A percentile compares a stretch with the other conserved stretches of the same genome.
Evolutionary conservation across 2,888 invertebrate species (phyloP).

Genomic region (Mylabris sibirica): DNA sequence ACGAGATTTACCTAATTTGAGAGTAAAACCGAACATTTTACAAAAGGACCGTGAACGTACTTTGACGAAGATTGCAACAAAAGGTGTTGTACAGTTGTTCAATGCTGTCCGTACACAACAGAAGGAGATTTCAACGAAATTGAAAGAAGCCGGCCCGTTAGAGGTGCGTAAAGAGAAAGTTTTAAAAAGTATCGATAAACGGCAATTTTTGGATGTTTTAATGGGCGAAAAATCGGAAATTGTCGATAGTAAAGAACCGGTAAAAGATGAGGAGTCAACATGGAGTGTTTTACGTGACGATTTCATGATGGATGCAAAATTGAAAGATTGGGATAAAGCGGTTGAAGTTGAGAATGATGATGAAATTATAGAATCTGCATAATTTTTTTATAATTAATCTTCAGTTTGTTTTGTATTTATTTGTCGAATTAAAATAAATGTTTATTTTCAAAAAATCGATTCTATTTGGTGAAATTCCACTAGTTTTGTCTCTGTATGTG

Average conservation of each 20-base stretch:
- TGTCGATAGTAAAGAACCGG: constrained; percentile 49
- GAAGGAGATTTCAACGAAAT: constrained; percentile 74
- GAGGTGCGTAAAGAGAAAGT: constrained; percentile 80
- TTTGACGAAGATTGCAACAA: constrained; percentile 85
- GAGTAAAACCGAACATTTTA: constrained; percentile 77
- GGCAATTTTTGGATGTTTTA: constrained; percentile 78
- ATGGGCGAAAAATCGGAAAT: constrained; percentile 72
- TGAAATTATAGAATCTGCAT: constrained; percentile 3
- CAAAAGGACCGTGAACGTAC: constrained; percentile 81
- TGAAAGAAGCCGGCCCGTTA: constrained; percentile 75
- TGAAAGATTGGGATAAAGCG: constrained; percentile 92
- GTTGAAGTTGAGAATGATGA: constrained; percentile 59
- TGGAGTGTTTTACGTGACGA: constrained; percentile 81
- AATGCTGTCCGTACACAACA: constrained; percentile 90
- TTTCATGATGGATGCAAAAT: constrained; percentile 87
- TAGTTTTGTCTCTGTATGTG: too few species aligned
- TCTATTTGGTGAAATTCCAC: background rate
- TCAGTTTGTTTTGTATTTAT: background rate
- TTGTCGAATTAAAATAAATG: background rate
- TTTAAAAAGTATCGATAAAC: constrained; percentile 78
- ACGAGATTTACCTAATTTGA: constrained; percentile 69
- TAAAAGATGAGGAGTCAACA: constrained; percentile 56
- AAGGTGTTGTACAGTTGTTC: constrained; percentile 91
- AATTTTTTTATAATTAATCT: background rate
- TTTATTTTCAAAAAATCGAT: background rate